Conservation (phyloP, 2,797 vertebrate genomes). For the Chiroxiphia lanceolata region DNA sequence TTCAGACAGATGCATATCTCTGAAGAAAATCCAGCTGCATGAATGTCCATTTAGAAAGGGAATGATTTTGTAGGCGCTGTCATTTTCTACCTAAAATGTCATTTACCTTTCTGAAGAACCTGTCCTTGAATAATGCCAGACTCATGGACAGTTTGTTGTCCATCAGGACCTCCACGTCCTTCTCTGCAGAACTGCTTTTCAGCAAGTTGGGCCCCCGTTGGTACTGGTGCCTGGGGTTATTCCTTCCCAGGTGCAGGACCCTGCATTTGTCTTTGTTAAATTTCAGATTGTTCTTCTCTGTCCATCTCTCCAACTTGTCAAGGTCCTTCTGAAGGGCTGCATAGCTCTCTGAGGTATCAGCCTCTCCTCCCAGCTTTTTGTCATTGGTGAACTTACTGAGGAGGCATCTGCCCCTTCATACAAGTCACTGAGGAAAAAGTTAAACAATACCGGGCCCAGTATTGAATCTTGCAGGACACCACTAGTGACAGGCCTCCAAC, state of each 20-base stretch:
- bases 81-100: not conserved
- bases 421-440: not conserved
- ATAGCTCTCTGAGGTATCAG: no score
- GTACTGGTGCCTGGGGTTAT: fast-evolving
- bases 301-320: not conserved
- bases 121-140: not conserved
- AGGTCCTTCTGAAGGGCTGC: not conserved
- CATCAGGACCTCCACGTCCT: not conserved
- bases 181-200: not conserved
- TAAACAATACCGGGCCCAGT: not conserved
- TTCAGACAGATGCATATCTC: not conserved
- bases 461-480: not conserved
- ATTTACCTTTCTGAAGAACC: not conserved
- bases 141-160: not conserved
- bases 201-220: not conserved
- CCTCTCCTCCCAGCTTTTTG: not conserved
- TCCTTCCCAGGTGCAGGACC: not conserved
- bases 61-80: not conserved
- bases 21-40: not conserved
- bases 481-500: not conserved
- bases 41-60: not conserved
- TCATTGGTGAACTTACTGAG: not conserved
- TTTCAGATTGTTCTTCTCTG: not conserved
- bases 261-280: not conserved
- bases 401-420: not conserved